Evolutionary conservation across 2,113 vertebrate species (phyloP).

Genomic region (Glareola pratincola): DNA sequence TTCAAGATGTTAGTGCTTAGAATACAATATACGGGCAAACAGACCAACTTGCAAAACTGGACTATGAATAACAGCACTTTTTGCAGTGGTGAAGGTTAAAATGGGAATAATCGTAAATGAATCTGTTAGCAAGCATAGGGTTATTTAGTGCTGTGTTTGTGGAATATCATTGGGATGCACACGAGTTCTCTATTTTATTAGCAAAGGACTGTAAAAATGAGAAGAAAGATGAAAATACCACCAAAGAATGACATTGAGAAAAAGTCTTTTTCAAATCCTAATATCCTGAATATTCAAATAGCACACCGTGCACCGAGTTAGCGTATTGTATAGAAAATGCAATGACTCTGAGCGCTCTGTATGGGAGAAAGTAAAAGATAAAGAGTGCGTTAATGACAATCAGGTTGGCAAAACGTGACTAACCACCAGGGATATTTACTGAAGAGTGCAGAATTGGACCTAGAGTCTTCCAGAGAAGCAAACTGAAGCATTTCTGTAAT

Average conservation of each 20-base stretch:
- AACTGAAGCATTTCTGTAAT: neutral
- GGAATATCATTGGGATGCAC: neutral
- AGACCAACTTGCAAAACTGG: neutral
- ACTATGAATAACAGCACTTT: neutral
- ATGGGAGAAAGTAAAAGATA: neutral
- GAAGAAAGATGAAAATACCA: neutral
- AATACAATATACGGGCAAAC: neutral
- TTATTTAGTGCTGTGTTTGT: neutral
- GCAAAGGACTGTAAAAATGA: neutral
- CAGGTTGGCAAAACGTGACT: neutral
- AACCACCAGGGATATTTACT: neutral
- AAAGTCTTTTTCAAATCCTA: neutral
- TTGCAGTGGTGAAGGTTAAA: neutral
- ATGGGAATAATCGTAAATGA: neutral
- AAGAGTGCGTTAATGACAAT: neutral
- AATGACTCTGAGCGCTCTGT: neutral
- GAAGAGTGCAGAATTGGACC: neutral
- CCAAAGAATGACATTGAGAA: neutral
- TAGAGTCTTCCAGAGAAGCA: neutral
- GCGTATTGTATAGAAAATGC: neutral
- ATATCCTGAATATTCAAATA: neutral
- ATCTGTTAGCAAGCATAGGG: neutral
- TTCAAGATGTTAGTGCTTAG: neutral
- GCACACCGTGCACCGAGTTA: neutral
- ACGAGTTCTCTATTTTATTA: neutral